Evolutionary conservation across 2,888 invertebrate genomes (phyloP), one percentile per base, ranked within the genome.

Genomic region (Eupithecia centaureata): DNA sequence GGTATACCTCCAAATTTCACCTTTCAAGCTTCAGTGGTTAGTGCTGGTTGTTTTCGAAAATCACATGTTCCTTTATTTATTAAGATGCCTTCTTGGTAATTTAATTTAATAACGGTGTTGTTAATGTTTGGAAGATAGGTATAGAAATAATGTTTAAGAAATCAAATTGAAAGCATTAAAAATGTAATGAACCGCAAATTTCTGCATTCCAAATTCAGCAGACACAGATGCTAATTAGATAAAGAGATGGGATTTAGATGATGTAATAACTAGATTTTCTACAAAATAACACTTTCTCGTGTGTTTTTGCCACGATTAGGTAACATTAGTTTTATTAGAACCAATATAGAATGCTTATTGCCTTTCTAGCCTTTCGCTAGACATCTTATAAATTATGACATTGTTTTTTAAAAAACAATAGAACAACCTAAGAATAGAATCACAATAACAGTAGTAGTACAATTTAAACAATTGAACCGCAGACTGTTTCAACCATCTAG

Each of bases 211-310:
- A 52, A 52, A 52, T 52, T 52, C 15, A 32, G 28, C 28, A 56
- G 27, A n/a, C 56, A n/a, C 30, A 47, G 10, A 52, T 56, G 32
- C n/a, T 56, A 18, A 56, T 52, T 27, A 52, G 28, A 33, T 62
- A 57, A 63, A 51, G 32, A 54, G 38, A 33, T 28, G 58, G 63
- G 62, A 58, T 51, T 64, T 54, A 28, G 57, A 60, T 70, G 47
- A 71, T 63, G 65, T 56, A 68, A 71, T 60, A 62, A 32, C 57
- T 67, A 71, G 63, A 57, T 67, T 68, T 65, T 61, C 42, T 32
- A 70, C 54, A 65, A 51, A 62, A 47, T 54, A 65, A 33, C 35
- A 71, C 71, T 71, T 71, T 71, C 71, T 56, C 63, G 61, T 35
- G 51, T 54, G 54, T 52, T 54, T 62, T 61, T 52, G 35, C n/a